phyloP scores from a whole-genome alignment of 2,888 invertebrate genomes.

The Perizoma affinitatum region DNA sequence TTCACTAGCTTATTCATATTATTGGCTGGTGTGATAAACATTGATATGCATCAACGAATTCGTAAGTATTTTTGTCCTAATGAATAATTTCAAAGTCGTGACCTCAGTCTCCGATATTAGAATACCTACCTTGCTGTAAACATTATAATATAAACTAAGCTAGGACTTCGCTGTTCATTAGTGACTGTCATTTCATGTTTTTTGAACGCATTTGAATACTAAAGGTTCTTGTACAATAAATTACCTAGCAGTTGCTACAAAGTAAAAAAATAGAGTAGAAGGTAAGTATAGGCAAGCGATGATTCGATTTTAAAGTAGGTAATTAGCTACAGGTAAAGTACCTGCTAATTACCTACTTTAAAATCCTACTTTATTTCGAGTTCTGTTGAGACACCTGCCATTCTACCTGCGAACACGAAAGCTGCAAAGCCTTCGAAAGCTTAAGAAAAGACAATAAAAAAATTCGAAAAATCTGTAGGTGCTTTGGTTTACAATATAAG shows the following conservation, averaged over 20 bases:
- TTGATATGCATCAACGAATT: constrained; percentile 9
- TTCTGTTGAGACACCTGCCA: too few relatives aligned
- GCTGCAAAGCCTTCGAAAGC: too few relatives aligned
- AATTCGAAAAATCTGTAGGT: too few relatives aligned
- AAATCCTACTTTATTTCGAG: too few relatives aligned
- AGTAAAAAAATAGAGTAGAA: constrained; percentile 5
- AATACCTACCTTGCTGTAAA: constrained; percentile 12
- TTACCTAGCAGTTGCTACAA: constrained; percentile 2
- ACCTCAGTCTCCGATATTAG: constrained; percentile 6
- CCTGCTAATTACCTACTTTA: too few relatives aligned
- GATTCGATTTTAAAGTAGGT: too few relatives aligned
- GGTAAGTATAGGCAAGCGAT: too few relatives aligned
- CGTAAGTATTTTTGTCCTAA: constrained; percentile 7
- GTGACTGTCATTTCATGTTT: constrained; percentile 5
- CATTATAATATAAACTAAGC: constrained; percentile 6
- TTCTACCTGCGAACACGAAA: too few relatives aligned
- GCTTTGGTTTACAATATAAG: too few relatives aligned
- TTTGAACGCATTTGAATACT: constrained; percentile 15
- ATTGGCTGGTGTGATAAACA: not conserved
- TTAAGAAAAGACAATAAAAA: too few relatives aligned
- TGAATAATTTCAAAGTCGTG: constrained; percentile 12
- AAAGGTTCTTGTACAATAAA: not conserved
- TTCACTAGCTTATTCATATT: too few relatives aligned
- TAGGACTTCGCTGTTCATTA: constrained; percentile 4
- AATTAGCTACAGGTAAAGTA: too few relatives aligned